Conservation (phyloP, 2,113 vertebrate genomes). For the Ameiurus melas region DNA sequence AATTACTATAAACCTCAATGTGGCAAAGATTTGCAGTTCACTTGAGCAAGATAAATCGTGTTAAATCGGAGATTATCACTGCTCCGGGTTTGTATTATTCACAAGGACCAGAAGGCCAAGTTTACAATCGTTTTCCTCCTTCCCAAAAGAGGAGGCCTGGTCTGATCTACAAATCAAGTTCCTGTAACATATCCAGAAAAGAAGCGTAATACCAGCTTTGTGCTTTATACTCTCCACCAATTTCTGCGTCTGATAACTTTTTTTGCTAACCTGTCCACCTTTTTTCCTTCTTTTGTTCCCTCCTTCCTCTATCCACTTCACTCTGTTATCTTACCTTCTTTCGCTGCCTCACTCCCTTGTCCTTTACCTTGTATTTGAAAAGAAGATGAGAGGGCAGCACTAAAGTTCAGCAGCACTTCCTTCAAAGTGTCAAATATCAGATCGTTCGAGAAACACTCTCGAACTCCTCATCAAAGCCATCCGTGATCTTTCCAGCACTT, state of each 20-base stretch:
- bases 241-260: conserved; percentile 6
- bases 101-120: background rate
- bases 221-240: background rate
- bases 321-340: background rate
- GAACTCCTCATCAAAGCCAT: conserved; percentile 10
- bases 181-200: background rate
- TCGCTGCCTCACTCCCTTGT: background rate
- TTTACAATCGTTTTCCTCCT: background rate
- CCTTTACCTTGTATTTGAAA: conserved; percentile 27
- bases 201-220: background rate
- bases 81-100: background rate
- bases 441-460: conserved; percentile 12
- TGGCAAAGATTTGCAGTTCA: background rate
- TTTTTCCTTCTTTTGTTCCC: background rate
- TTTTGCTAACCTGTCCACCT: background rate
- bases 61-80: background rate
- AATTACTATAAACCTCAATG: background rate
- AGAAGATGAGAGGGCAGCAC: conserved; percentile 6
- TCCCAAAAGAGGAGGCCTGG: background rate
- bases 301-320: background rate
- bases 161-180: background rate
- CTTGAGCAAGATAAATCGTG: background rate
- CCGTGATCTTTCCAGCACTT: conserved; percentile 8
- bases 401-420: conserved; percentile 21
- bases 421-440: conserved; percentile 29